Evolutionary conservation across 2,113 vertebrate genomes (phyloP).

Genomic region (Pithys albifrons): DNA sequence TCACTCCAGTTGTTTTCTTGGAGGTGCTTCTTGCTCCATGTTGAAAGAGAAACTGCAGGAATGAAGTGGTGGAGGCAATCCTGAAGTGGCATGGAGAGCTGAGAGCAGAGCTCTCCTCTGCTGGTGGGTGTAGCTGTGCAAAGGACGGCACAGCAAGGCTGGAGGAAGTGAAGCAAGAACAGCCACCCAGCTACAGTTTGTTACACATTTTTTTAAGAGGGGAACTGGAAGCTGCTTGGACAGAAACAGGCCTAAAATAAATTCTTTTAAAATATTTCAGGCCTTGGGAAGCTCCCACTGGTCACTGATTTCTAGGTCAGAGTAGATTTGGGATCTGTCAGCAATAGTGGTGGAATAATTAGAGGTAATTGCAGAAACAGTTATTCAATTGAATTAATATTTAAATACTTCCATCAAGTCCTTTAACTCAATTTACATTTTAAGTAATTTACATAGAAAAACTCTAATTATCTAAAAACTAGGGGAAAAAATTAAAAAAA

Average conservation of each 20-base stretch:
- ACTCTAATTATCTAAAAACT: not conserved
- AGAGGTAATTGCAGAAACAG: not conserved
- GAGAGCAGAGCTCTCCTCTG: conserved; percentile 28
- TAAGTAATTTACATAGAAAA: not conserved
- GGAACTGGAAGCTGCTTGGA: conserved; percentile 56
- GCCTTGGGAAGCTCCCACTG: not conserved
- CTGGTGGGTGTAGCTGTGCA: conserved; percentile 44
- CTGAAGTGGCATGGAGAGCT: not conserved
- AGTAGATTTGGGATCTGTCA: not conserved
- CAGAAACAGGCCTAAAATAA: conserved; percentile 14
- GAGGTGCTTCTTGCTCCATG: not conserved
- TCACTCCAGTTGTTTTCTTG: not conserved
- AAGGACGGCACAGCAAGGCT: conserved; percentile 7
- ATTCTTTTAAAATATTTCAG: not conserved
- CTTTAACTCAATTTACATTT: not conserved
- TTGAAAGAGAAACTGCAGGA: not conserved
- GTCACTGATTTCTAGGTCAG: not conserved
- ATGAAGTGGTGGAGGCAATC: not conserved
- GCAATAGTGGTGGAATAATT: not conserved
- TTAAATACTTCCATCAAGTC: not conserved
- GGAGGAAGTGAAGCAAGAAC: conserved; percentile 61
- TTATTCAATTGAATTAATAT: not conserved
- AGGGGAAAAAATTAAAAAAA: not conserved
- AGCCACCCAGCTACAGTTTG: not conserved
- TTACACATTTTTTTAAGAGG: not conserved